phyloP scores from a whole-genome alignment of 2,113 vertebrate genomes.

The Sphyrna mokarran region DNA sequence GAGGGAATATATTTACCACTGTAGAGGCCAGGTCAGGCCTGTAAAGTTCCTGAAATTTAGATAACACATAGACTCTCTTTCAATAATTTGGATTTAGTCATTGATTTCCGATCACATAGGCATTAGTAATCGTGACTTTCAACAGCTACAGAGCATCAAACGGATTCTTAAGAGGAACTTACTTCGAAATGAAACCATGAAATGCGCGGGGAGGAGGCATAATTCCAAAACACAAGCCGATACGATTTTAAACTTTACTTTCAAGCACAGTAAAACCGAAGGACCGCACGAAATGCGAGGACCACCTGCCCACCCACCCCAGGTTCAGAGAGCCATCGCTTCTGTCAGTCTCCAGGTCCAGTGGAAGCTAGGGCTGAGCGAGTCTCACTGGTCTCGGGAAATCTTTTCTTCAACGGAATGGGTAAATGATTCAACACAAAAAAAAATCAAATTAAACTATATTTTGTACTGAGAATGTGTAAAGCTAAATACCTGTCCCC shows the following conservation, averaged over 20 bases:
- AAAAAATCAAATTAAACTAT: not conserved
- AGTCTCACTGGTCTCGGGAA: not conserved
- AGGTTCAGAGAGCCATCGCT: not conserved
- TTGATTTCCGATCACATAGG: not conserved
- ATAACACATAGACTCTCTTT: not conserved
- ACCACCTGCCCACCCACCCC: not conserved
- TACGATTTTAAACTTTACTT: not conserved
- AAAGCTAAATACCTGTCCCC: not conserved
- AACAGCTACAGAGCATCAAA: not conserved
- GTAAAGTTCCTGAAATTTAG: not conserved
- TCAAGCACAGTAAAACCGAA: not conserved
- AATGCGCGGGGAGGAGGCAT: not conserved
- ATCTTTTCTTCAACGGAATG: not conserved
- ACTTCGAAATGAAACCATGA: not conserved
- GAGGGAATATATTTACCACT: not conserved
- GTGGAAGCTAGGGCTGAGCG: not conserved
- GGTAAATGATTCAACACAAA: not conserved
- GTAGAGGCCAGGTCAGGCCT: not conserved
- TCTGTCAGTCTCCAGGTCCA: not conserved
- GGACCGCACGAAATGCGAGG: not conserved
- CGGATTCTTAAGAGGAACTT: not conserved
- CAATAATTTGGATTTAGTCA: not conserved
- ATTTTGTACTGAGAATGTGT: not conserved
- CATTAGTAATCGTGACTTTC: not conserved
- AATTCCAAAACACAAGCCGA: not conserved